Base-by-base conservation (phyloP, 1,140 invertebrate species). In the Limonius californicus region DNA sequence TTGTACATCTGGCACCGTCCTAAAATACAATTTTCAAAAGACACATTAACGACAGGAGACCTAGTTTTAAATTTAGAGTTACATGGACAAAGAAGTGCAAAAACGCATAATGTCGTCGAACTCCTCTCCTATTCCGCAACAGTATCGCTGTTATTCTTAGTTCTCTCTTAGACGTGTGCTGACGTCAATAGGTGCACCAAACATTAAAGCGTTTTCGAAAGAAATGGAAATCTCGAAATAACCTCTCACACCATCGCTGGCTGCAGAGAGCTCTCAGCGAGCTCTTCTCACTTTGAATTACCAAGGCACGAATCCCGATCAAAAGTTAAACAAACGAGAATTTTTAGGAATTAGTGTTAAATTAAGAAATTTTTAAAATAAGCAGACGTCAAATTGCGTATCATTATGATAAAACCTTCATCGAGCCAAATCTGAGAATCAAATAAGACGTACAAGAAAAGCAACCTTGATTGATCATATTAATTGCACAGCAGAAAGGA, bases 171-270 rank as follows among this genome's bases (percentile, higher is more conserved):
- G 21, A 50, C 20, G 16, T 50, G 18, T 20, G 35, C 35, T 62
- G 60, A 62, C 60, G 60, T 62, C 60, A 62, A 62, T 62, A 42
- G 53, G 20, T 32, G 23, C 35, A 43, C 60, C 30, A 43, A 50
- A 42, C 18, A 19, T 15, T 16, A 57, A 14, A 35, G 11, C n/a
- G 54, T 16, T 27, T 15, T 14, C 16, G 12, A 50, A 50, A 50
- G 45, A 18, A 18, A 50, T 18, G 16, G 19, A 50, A 50, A 50
- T 18, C 45, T 50, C 45, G 16, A 50, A 50, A 50, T 50, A 39
- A 39, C 35, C 8, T 9, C 35, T 11, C n/a, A 39, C 35, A 27
- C 23, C 23, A 27, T 27, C 23, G 23, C 9, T 27, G 23, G 9
- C 9, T 27, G 23, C 23, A 27, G 23, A 27, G 23, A n/a, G n/a